Conservation (phyloP, 2,888 invertebrate genomes). For the Reticulitermes lucifugus region DNA sequence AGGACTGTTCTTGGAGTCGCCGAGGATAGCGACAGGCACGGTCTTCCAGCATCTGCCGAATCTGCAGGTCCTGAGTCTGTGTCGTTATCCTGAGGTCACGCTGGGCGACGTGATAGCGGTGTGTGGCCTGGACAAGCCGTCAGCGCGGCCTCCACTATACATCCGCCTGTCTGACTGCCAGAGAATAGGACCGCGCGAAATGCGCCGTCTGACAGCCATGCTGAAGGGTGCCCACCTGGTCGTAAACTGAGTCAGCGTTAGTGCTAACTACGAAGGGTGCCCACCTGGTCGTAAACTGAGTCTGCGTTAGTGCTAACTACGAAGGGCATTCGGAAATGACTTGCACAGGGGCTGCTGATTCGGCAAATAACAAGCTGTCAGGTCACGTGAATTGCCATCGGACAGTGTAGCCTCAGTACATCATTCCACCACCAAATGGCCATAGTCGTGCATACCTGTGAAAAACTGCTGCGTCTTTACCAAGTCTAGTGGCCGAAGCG, state of each 20-base stretch:
- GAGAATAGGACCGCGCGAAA: conserved; percentile 46
- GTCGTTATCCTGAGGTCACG: conserved; percentile 56
- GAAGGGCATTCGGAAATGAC: no score
- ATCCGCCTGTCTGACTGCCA: conserved; percentile 55
- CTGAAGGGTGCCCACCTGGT: conserved; percentile 13
- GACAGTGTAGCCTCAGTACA: no score
- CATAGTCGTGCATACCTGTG: no score
- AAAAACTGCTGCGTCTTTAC: no score
- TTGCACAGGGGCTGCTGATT: no score
- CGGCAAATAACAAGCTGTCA: no score
- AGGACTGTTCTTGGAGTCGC: conserved; percentile 58
- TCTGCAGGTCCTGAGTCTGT: conserved; percentile 54
- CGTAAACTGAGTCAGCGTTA: no score
- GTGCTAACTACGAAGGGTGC: neutral
- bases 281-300: neutral
- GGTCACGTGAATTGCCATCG: no score
- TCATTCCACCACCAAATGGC: no score
- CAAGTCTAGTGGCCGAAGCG: no score
- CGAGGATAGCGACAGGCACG: conserved; percentile 54
- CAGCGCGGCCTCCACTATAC: conserved; percentile 49
- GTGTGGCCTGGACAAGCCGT: conserved; percentile 40
- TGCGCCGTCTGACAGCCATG: conserved; percentile 40
- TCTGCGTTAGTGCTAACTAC: no score
- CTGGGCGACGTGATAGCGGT: conserved; percentile 52
- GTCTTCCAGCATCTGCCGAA: conserved; percentile 48